A percentile compares a stretch with the other conserved stretches of the same genome.
phyloP scores from a whole-genome alignment of 2,113 vertebrate species.

The Hippocampus comes region DNA sequence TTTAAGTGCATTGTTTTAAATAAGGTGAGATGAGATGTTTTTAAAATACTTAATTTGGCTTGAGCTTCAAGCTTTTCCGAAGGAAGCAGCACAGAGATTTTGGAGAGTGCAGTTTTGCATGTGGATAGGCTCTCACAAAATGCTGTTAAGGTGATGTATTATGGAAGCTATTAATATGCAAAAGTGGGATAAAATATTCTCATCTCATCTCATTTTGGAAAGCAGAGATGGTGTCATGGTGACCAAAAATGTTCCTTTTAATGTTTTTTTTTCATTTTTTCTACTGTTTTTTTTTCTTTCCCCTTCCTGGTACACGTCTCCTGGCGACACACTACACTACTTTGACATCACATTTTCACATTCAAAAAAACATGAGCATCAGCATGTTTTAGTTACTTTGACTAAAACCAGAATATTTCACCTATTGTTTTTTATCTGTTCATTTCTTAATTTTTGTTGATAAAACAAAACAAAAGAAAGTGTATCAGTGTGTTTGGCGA shows the following conservation, averaged over 20 bases:
- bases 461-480: too few species aligned
- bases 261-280: conserved; percentile 2
- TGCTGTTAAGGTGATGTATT: not conserved
- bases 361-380: not conserved
- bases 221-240: conserved; percentile 27
- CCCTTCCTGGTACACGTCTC: not conserved
- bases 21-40: not conserved
- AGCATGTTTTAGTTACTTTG: not conserved
- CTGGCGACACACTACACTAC: not conserved
- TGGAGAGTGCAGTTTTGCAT: not conserved
- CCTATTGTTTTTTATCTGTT: not conserved
- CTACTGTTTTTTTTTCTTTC: not conserved
- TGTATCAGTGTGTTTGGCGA: too few species aligned
- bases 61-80: not conserved
- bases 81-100: not conserved
- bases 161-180: conserved; percentile 32
- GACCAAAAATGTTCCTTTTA: conserved; percentile 25
- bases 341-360: not conserved
- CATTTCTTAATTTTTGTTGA: not conserved
- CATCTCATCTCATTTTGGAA: conserved; percentile 42
- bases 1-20: not conserved
- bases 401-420: not conserved
- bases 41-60: not conserved
- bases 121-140: not conserved
- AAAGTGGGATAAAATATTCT: conserved; percentile 47